Conservation (phyloP, 2,113 vertebrate genomes). For the Andinoacara biseriatus region DNA sequence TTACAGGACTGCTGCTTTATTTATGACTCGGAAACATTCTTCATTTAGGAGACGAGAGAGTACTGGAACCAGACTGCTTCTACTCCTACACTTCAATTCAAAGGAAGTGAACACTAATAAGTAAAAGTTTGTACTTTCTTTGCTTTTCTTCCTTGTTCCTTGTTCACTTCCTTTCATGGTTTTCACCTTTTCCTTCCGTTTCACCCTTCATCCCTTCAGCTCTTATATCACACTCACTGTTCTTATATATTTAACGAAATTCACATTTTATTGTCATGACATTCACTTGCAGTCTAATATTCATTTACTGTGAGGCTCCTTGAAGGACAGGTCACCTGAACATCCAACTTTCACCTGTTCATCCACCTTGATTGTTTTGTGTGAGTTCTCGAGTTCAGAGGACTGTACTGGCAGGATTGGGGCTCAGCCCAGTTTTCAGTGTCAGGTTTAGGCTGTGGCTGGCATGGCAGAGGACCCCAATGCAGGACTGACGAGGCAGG, state of each 20-base stretch:
- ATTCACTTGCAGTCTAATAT: neutral
- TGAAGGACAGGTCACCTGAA: neutral
- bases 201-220: neutral
- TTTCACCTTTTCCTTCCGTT: neutral
- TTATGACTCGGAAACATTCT: accelerated
- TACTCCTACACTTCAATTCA: neutral
- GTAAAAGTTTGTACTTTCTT: too few species aligned
- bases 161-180: neutral
- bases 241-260: neutral
- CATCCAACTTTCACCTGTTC: too few species aligned
- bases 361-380: too few species aligned
- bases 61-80: neutral
- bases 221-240: accelerated
- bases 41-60: accelerated
- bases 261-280: neutral
- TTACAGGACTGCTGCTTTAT: neutral
- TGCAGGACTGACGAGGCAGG: too few species aligned
- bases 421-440: too few species aligned
- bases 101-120: neutral
- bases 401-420: too few species aligned
- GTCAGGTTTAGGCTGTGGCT: too few species aligned
- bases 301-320: neutral
- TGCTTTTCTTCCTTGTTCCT: too few species aligned
- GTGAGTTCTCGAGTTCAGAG: too few species aligned
- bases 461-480: too few species aligned